Percentiles rank a stretch among this genome's conserved stretches.
Conservation (phyloP, 2,888 invertebrate genomes). For the Priocnemis perturbator region DNA sequence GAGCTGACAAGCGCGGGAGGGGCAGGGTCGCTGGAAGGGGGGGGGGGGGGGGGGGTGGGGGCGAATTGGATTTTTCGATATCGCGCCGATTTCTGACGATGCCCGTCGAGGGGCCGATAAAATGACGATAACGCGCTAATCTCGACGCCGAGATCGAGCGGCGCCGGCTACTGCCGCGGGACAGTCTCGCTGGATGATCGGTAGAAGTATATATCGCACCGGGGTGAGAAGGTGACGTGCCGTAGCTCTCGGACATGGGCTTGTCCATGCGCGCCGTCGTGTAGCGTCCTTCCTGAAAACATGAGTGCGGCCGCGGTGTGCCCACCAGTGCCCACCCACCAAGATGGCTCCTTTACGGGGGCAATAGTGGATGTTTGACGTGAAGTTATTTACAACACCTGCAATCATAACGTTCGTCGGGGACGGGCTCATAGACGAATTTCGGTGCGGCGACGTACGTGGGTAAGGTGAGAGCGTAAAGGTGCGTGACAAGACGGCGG, state of each 20-base stretch:
- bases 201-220: no score
- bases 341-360: conserved; percentile 72
- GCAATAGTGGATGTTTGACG: conserved; percentile 71
- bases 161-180: no score
- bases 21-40: no score
- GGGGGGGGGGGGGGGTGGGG: no score
- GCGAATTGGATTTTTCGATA: no score
- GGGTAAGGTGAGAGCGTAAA: conserved; percentile 29
- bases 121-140: no score
- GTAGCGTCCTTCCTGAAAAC: conserved; percentile 52
- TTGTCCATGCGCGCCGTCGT: background rate
- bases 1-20: no score
- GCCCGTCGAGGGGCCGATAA: no score
- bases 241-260: background rate
- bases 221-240: no score
- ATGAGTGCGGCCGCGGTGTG: conserved; percentile 39
- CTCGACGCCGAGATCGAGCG: no score
- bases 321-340: conserved; percentile 71
- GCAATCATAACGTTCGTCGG: conserved; percentile 48
- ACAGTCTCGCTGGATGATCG: no score
- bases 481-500: conserved; percentile 38
- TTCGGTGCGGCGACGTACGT: conserved; percentile 33
- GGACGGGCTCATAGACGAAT: conserved; percentile 33
- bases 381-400: conserved; percentile 69
- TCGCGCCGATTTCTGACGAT: no score